Evolutionary conservation across 2,113 vertebrate genomes (phyloP).

Genomic region (Xiphophorus hellerii): DNA sequence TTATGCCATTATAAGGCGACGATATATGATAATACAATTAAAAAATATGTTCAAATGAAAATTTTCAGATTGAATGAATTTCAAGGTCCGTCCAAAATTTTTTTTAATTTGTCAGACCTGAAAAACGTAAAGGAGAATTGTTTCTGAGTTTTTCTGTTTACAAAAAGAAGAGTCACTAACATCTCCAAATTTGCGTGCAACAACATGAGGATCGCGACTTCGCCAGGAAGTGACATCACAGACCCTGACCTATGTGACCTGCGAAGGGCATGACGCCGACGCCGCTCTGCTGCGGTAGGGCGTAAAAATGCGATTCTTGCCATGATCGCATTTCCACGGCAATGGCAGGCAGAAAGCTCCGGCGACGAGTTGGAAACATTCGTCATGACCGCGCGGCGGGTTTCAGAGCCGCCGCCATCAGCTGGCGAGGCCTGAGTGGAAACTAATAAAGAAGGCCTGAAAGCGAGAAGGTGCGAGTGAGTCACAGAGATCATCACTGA

Average conservation of each 20-base stretch:
- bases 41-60: no score
- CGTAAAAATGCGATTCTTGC: neutral
- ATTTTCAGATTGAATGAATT: no score
- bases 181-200: no score
- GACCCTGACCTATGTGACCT: conserved; percentile 9
- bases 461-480: conserved; percentile 24
- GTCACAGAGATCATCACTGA: conserved; percentile 18
- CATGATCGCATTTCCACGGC: conserved; percentile 1
- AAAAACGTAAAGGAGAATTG: no score
- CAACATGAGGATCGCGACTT: neutral
- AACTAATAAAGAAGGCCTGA: conserved; percentile 20
- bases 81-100: no score
- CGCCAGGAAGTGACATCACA: conserved; percentile 17
- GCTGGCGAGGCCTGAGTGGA: conserved; percentile 11
- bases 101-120: no score
- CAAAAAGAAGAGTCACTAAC: neutral
- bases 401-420: conserved; percentile 11
- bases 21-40: no score
- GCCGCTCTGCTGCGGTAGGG: neutral
- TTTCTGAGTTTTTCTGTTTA: no score
- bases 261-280: neutral
- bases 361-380: conserved; percentile 22
- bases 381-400: conserved; percentile 5
- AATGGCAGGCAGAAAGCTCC: neutral
- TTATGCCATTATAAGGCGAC: no score